phyloP scores from a whole-genome alignment of 2,113 vertebrate genomes.

The Coturnix japonica region DNA sequence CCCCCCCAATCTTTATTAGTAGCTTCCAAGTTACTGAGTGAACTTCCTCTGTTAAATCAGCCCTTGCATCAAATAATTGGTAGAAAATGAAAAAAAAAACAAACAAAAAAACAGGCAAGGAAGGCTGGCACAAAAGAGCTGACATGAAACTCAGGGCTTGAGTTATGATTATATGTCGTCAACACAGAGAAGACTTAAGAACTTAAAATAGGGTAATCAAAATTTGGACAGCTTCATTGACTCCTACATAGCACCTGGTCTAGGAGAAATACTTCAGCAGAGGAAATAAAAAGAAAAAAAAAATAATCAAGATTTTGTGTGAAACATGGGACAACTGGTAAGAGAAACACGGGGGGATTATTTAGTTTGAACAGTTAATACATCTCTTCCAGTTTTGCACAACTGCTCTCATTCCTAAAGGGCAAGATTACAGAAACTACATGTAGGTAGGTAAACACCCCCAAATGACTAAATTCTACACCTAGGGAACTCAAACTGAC shows the following conservation, averaged over 20 bases:
- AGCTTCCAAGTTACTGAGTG: background rate
- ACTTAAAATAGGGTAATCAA: background rate
- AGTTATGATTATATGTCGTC: background rate
- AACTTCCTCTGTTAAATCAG: background rate
- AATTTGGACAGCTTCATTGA: background rate
- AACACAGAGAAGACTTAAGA: background rate
- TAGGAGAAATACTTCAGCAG: background rate
- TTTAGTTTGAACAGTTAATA: background rate
- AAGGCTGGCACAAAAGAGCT: background rate
- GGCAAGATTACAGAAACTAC: background rate
- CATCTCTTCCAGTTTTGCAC: background rate
- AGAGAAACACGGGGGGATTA: background rate
- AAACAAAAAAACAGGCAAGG: background rate
- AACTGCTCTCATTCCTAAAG: background rate
- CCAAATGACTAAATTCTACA: background rate
- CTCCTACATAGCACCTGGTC: background rate
- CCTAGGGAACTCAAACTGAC: background rate
- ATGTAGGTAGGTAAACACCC: background rate
- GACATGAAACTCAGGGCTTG: background rate
- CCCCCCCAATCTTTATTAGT: background rate
- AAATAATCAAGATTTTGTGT: rapidly evolving
- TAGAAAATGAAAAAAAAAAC: background rate
- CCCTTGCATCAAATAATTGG: background rate
- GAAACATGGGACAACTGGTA: background rate
- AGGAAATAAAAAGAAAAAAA: background rate